Conservation (phyloP, 2,113 vertebrate species). For the Micromys minutus region DNA sequence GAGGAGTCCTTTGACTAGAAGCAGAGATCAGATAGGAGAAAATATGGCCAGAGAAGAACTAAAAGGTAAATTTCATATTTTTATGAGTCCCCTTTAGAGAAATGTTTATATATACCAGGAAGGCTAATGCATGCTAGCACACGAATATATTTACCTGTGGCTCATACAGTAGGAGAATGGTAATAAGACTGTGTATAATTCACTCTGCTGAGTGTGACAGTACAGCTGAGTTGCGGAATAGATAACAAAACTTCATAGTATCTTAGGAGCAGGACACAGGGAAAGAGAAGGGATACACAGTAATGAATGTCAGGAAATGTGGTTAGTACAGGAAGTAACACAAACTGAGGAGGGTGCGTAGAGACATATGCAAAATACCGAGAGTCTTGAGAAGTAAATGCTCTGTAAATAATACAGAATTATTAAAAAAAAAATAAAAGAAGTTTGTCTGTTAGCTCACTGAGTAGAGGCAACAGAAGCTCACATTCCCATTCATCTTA, state of each 20-base stretch:
- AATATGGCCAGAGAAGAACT: background rate
- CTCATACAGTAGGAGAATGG: background rate
- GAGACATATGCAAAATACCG: background rate
- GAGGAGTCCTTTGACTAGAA: background rate
- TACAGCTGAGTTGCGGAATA: background rate
- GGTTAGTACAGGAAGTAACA: background rate
- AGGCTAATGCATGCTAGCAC: background rate
- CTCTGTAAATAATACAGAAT: background rate
- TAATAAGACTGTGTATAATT: background rate
- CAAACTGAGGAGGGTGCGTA: background rate
- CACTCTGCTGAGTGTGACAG: background rate
- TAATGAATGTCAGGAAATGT: background rate
- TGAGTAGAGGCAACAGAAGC: background rate
- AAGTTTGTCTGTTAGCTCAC: background rate
- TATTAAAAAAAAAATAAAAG: background rate
- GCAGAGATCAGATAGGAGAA: background rate
- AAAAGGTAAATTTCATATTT: background rate
- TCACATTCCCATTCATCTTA: background rate
- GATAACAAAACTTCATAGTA: background rate
- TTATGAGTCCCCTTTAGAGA: background rate
- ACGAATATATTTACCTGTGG: background rate
- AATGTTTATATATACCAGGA: background rate
- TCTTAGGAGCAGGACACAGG: background rate
- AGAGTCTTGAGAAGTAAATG: background rate
- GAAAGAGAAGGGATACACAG: background rate